Conservation (phyloP, 2,113 vertebrate genomes). For the Psammodynastes pulverulentus region DNA sequence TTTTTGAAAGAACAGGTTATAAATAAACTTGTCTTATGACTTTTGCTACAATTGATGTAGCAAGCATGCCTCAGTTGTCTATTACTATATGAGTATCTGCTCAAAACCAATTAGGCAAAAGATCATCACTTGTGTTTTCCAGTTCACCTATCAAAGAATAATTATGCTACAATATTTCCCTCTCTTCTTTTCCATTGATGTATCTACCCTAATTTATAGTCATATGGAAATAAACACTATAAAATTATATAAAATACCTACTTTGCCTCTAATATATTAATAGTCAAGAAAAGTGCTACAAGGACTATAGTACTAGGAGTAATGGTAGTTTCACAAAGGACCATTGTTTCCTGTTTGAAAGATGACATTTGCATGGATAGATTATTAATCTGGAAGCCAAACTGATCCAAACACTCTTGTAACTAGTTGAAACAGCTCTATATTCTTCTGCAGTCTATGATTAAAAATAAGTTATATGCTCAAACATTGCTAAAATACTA, state of each 20-base stretch:
- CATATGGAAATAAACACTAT: background rate
- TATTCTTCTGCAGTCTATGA: background rate
- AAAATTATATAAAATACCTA: background rate
- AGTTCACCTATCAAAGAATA: background rate
- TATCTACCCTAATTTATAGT: background rate
- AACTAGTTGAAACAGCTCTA: background rate
- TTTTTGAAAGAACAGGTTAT: background rate
- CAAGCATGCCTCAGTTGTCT: background rate
- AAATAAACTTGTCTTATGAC: background rate
- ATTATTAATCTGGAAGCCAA: background rate
- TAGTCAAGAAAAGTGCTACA: background rate
- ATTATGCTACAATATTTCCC: background rate
- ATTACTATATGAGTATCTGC: background rate
- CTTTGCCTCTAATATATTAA: background rate
- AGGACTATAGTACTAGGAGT: background rate
- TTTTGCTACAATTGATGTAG: background rate
- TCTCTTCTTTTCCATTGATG: background rate
- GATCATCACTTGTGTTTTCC: background rate
- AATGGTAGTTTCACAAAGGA: background rate
- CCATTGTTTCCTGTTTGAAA: background rate
- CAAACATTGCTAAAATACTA: background rate
- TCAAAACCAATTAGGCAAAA: background rate
- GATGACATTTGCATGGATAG: background rate
- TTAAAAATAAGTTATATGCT: background rate
- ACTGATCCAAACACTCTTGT: background rate